These are phyloP conservation scores for Carlito syrichta DNA, from an alignment of 2,113 vertebrate species.

Conservation along the genomic window DNA sequence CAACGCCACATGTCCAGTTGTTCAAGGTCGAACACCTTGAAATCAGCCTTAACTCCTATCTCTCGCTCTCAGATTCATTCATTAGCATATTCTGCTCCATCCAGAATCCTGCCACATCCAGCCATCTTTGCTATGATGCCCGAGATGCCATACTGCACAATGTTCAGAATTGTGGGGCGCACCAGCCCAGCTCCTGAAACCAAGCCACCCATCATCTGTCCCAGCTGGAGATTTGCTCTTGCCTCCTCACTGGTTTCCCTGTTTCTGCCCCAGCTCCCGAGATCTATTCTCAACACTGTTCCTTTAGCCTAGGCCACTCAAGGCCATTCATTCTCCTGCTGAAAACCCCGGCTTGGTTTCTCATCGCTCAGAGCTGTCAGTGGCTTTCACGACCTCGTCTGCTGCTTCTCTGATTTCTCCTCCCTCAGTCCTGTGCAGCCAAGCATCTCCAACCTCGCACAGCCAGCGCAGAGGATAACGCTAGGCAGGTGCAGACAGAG, in stretches of 20 bases:
- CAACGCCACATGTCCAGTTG: no score
- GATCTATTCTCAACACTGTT: background rate
- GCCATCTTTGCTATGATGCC: background rate
- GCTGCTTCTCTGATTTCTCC: background rate
- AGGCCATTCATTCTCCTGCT: background rate
- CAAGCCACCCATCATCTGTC: background rate
- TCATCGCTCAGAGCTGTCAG: background rate
- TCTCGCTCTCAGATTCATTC: background rate
- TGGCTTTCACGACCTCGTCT: rapidly evolving
- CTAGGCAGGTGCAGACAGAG: rapidly evolving
- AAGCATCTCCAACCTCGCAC: background rate
- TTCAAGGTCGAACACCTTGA: background rate
- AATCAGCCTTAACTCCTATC: background rate
- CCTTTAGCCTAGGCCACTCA: background rate
- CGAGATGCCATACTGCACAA: rapidly evolving
- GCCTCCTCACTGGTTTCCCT: background rate
- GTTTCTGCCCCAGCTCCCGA: background rate
- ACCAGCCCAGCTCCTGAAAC: background rate
- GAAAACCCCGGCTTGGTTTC: background rate
- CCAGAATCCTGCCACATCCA: background rate
- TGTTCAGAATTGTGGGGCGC: rapidly evolving
- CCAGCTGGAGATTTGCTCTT: background rate
- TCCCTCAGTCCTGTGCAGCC: no score
- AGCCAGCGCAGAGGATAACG: background rate
- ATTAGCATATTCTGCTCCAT: rapidly evolving